A percentile compares a stretch with the other conserved stretches of the same genome.
phyloP scores from a whole-genome alignment of 2,797 vertebrate species.

The Harpagifer antarcticus region DNA sequence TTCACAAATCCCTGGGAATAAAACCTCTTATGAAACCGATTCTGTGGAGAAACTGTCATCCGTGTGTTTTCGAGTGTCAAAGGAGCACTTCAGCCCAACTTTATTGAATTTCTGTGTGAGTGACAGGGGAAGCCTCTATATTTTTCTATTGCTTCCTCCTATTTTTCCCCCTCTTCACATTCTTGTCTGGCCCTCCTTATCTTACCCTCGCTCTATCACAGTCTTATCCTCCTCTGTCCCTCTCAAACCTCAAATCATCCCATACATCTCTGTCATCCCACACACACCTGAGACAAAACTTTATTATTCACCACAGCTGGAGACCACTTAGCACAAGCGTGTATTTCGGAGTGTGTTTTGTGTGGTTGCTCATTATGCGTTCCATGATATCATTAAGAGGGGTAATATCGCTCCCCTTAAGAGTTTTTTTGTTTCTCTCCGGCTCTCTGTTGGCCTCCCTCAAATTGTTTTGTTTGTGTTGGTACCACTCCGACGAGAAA shows the following conservation, averaged over 20 bases:
- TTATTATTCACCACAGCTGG: constrained; percentile 66
- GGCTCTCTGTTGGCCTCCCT: constrained; percentile 34
- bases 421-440: constrained; percentile 37
- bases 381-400: constrained; percentile 52
- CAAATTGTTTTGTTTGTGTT: constrained; percentile 45
- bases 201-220: constrained; percentile 9
- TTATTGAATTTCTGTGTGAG: constrained; percentile 19
- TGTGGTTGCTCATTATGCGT: constrained; percentile 38
- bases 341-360: constrained; percentile 44
- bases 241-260: constrained; percentile 39
- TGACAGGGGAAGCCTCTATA: not conserved
- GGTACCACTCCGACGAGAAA: constrained; percentile 26
- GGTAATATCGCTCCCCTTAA: constrained; percentile 53
- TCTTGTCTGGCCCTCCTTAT: not conserved
- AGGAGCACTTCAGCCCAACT: constrained; percentile 8
- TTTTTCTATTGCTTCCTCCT: not conserved
- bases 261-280: constrained; percentile 44
- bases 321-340: constrained; percentile 55
- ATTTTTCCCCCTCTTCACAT: not conserved
- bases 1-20: not conserved
- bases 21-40: not conserved
- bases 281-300: constrained; percentile 48
- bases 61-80: not conserved
- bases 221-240: not conserved
- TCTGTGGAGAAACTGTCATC: not conserved